Conservation (phyloP, 2,888 invertebrate species). For the Beris chalybata region DNA sequence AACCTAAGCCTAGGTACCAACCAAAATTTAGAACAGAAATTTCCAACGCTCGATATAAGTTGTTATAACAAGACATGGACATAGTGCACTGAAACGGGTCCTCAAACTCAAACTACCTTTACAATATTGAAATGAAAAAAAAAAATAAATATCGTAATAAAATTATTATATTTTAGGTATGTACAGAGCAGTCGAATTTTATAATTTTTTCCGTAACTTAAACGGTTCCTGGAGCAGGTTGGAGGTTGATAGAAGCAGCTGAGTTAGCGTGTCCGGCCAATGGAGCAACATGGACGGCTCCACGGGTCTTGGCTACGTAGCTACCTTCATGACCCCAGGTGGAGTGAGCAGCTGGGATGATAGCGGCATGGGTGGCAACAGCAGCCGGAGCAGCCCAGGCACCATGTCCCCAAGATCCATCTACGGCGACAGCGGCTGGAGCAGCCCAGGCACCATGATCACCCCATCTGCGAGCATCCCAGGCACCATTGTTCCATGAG, state of each 20-base stretch:
- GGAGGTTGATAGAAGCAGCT: slow-evolving; percentile 50
- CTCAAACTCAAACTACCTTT: no score
- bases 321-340: slow-evolving; percentile 45
- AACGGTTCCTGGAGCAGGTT: slow-evolving; percentile 56
- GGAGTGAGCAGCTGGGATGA: slow-evolving; percentile 21
- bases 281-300: slow-evolving; percentile 56
- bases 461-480: slow-evolving; percentile 30
- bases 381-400: slow-evolving; percentile 40
- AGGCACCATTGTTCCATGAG: slow-evolving; percentile 39
- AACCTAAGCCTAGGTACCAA: no score
- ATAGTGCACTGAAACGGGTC: no score
- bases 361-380: background rate
- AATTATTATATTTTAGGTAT: no score
- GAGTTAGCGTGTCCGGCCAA: slow-evolving; percentile 51
- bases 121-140: no score
- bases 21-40: no score
- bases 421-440: no score
- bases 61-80: no score
- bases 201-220: background rate
- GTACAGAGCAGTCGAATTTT: no score
- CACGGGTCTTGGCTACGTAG: slow-evolving; percentile 56
- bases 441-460: slow-evolving; percentile 40
- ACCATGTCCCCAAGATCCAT: no score
- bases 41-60: no score
- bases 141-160: no score